Evolutionary conservation across 1,140 invertebrate genomes (phyloP).

Genomic region (Macrotrachela quadricornifera): DNA sequence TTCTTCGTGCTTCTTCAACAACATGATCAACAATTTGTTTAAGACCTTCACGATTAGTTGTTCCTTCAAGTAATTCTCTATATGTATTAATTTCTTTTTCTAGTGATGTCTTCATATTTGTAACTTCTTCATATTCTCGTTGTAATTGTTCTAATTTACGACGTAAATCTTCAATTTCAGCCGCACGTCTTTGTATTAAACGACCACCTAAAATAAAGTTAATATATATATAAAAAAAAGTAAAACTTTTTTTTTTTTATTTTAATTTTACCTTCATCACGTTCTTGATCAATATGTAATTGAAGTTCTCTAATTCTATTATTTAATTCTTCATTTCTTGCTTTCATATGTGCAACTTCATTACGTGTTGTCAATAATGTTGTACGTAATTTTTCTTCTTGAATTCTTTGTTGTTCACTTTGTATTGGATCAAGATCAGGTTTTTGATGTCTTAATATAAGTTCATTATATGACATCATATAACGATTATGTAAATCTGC

Average conservation of each 20-base stretch:
- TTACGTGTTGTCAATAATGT: background rate
- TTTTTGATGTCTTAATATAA: background rate
- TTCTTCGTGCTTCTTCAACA: conserved; percentile 5
- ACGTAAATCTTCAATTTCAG: background rate
- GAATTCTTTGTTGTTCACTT: background rate
- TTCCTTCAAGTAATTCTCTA: background rate
- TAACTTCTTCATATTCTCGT: background rate
- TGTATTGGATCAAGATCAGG: background rate
- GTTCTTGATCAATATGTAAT: background rate
- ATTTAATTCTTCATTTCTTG: background rate
- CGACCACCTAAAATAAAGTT: no score
- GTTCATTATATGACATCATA: background rate
- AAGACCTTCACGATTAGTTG: conserved; percentile 1
- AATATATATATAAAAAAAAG: no score
- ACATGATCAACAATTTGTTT: conserved; percentile 8
- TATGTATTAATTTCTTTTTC: background rate
- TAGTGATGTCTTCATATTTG: background rate
- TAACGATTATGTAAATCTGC: background rate
- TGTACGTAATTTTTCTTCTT: background rate
- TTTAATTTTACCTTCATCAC: background rate
- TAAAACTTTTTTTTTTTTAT: background rate
- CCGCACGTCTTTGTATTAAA: background rate
- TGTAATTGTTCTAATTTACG: background rate
- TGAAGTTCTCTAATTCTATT: background rate
- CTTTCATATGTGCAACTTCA: background rate